These are phyloP conservation scores for Troides aeacus DNA, from an alignment of 2,888 invertebrate genomes.

Conservation along the genomic window DNA sequence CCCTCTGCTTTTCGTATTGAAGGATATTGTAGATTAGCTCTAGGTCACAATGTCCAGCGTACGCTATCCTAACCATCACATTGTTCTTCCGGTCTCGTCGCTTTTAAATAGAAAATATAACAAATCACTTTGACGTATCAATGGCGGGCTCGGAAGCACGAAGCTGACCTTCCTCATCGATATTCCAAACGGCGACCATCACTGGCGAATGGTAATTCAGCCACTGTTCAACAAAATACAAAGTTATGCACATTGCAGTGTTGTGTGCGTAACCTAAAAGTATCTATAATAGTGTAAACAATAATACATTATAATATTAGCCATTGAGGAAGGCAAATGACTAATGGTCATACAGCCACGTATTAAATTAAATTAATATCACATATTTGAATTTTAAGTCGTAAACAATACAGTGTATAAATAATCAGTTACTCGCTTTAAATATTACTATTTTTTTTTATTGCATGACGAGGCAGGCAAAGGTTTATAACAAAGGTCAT, in stretches of 20 bases:
- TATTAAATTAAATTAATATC: too few species aligned
- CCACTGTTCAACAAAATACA: slow-evolving; percentile 32
- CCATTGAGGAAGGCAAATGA: not conserved
- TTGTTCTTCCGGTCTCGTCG: too few species aligned
- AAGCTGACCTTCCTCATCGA: slow-evolving; percentile 41
- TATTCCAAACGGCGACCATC: slow-evolving; percentile 43
- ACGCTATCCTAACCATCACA: too few species aligned
- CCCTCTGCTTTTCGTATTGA: too few species aligned
- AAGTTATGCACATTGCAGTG: not conserved
- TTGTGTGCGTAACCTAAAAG: not conserved
- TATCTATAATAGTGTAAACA: not conserved
- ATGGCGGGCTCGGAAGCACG: slow-evolving; percentile 34
- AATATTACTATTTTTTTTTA: too few species aligned
- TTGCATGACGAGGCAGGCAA: too few species aligned
- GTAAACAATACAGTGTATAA: not conserved
- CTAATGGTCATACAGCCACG: too few species aligned
- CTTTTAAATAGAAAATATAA: not conserved
- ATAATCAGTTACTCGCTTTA: not conserved
- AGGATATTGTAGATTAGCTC: too few species aligned
- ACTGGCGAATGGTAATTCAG: slow-evolving; percentile 43
- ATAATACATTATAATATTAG: not conserved
- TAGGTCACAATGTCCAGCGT: too few species aligned
- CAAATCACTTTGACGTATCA: slow-evolving; percentile 19
- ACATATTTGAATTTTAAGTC: not conserved
- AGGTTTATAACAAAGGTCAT: too few species aligned